Conservation (phyloP, 2,888 invertebrate species). For the Pyrrhia umbra region DNA sequence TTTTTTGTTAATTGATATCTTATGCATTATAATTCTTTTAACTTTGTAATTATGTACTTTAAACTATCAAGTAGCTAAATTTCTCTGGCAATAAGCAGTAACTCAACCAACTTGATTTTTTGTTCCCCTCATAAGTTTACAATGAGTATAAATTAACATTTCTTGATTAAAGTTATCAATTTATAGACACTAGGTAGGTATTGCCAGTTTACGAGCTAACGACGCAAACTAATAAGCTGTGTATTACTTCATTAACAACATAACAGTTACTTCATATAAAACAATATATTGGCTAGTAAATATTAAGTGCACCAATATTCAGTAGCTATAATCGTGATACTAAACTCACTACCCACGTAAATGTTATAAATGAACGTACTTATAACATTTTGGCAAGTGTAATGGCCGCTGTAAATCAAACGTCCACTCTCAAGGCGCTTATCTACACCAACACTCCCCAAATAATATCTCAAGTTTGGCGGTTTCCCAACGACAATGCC, state of each 20-base stretch:
- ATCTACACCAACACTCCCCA: conserved; percentile 37
- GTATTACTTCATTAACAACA: conserved; percentile 11
- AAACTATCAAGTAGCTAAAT: background rate
- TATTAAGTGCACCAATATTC: conserved; percentile 19
- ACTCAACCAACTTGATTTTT: background rate
- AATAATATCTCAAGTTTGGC: conserved; percentile 51
- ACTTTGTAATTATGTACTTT: background rate
- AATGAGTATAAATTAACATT: conserved; percentile 5
- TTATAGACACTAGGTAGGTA: background rate
- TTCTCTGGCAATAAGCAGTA: background rate
- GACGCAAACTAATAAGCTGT: conserved; percentile 11
- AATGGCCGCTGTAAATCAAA: conserved; percentile 49
- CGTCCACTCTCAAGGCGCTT: conserved; percentile 47
- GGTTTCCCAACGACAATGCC: conserved; percentile 39
- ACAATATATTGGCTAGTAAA: conserved; percentile 17
- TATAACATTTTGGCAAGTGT: conserved; percentile 53
- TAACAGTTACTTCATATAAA: conserved; percentile 20
- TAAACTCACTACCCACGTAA: conserved; percentile 50
- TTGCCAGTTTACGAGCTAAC: conserved; percentile 6
- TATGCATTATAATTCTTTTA: background rate
- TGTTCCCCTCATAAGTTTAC: background rate
- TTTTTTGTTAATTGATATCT: background rate
- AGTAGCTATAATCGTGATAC: conserved; percentile 29
- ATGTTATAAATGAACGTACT: conserved; percentile 37
- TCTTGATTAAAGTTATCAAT: conserved; percentile 16